Evolutionary conservation across 2,888 invertebrate genomes (phyloP), one percentile per base, ranked within the genome.

Genomic region (Patella pellucida): DNA sequence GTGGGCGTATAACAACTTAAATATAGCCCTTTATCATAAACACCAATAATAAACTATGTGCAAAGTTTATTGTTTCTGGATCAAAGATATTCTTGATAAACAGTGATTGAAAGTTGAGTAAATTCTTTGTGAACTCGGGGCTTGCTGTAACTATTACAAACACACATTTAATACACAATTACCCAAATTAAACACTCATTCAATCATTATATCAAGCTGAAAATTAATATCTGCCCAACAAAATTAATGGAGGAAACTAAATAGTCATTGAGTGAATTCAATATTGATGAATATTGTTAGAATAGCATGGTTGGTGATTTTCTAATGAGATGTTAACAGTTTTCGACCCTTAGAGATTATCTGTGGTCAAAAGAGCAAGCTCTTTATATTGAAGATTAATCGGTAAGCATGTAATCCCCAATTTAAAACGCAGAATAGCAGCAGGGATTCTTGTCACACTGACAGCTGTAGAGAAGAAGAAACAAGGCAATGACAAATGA

Each of bases 321-420:
- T 56, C 11, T 16, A 56, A 56, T 56, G 16, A 56, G 56, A 56
- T 56, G n/a, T 41, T 56, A 56, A 56, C 16, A 56, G 16, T 56
- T 56, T 9, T 19, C 4, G 41, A 56, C 19, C 56, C 14, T 9
- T 14, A 56, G 19, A 16, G 56, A 56, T 56, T n/a, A 56, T 19
- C n/a, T n/a, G 56, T 16, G 19, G 56, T 56, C 19, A 19, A 19
- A 19, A 16, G 19, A 56, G 56, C 19, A n/a, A 16, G 11, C 16
- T 19, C 56, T 19, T n/a, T 56, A 56, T 9, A 56, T 56, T n/a
- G 56, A 16, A 16, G 56, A 56, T 56, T 56, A 56, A 56, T 56
- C 19, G 56, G n/a, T 56, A 56, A 56, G 56, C 56, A 56, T n/a
- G 56, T 56, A 56, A 56, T 56, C 56, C 56, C 14, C 56, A n/a